Conservation (phyloP, 1,140 invertebrate genomes). For the Scaptodrosophila lebanonensis region DNA sequence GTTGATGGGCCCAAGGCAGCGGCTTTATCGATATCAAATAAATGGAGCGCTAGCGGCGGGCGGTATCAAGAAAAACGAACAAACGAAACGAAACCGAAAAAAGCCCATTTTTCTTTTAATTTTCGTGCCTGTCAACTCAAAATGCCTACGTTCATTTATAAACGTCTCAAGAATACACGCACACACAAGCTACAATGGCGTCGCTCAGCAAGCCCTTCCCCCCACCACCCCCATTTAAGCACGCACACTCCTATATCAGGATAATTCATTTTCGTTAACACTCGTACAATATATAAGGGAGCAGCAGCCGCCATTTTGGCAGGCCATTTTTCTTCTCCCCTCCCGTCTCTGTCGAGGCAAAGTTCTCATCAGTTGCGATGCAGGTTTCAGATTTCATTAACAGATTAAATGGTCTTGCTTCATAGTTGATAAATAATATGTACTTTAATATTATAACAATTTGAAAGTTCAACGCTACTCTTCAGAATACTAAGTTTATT, state of each 20-base stretch:
- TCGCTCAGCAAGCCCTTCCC: background rate
- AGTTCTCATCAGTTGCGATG: no score
- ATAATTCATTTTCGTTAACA: constrained; percentile 72
- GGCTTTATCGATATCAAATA: constrained; percentile 48
- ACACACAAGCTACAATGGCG: constrained; percentile 24
- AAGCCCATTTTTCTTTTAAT: constrained; percentile 76
- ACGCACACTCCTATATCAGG: constrained; percentile 24
- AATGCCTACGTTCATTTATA: constrained; percentile 76
- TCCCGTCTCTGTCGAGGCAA: no score
- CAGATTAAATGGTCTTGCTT: no score
- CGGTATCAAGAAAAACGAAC: constrained; percentile 14
- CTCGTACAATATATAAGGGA: constrained; percentile 9
- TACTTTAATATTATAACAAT: no score
- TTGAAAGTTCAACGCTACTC: no score
- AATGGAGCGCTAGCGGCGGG: constrained; percentile 17
- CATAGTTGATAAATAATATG: no score
- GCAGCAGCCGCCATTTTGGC: constrained; percentile 50
- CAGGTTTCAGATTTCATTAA: no score
- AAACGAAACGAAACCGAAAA: constrained; percentile 39
- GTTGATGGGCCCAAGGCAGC: background rate
- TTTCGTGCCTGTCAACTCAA: constrained; percentile 76
- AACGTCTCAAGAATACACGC: constrained; percentile 58
- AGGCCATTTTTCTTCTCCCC: no score
- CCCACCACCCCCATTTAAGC: background rate
- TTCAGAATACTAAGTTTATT: no score